Conservation (phyloP, 2,888 invertebrate genomes). For the Drepanosiphum platanoidis region DNA sequence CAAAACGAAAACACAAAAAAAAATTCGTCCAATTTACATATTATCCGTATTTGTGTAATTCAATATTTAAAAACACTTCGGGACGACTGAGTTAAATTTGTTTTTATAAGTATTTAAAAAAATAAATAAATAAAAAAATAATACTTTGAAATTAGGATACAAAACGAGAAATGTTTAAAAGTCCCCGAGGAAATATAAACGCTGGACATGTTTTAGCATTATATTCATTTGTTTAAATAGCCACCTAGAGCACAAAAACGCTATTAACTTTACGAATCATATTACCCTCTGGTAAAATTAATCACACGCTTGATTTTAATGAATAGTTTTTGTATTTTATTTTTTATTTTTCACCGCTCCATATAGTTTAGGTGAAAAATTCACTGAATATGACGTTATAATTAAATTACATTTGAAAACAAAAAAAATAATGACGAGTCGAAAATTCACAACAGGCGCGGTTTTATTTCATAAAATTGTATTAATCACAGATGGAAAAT, state of each 20-base stretch:
- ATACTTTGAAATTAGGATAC: not conserved
- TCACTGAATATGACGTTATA: not conserved
- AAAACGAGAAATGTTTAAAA: not conserved
- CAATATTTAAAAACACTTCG: not conserved
- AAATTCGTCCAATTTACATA: not conserved
- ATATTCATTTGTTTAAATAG: slow-evolving; percentile 26
- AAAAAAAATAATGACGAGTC: no score
- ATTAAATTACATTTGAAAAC: no score
- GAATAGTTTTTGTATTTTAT: not conserved
- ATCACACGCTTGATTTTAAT: not conserved
- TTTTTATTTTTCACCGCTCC: no score
- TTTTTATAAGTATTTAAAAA: not conserved
- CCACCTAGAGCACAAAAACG: not conserved
- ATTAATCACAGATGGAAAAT: no score
- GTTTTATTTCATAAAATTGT: no score
- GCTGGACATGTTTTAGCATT: not conserved
- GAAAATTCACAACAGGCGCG: no score
- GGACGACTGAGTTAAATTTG: not conserved
- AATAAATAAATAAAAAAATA: no score
- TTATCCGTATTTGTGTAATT: not conserved
- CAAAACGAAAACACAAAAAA: not conserved
- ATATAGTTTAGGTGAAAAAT: not conserved
- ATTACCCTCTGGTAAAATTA: slow-evolving; percentile 14
- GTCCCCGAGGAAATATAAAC: slow-evolving; percentile 17
- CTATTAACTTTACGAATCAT: slow-evolving; percentile 10